A percentile compares a stretch with the other conserved stretches of the same genome.
These are phyloP conservation scores for Halichondria panicea DNA, from an alignment of 37 sponge, comb jelly and placozoan genomes.

Conservation along the genomic window DNA sequence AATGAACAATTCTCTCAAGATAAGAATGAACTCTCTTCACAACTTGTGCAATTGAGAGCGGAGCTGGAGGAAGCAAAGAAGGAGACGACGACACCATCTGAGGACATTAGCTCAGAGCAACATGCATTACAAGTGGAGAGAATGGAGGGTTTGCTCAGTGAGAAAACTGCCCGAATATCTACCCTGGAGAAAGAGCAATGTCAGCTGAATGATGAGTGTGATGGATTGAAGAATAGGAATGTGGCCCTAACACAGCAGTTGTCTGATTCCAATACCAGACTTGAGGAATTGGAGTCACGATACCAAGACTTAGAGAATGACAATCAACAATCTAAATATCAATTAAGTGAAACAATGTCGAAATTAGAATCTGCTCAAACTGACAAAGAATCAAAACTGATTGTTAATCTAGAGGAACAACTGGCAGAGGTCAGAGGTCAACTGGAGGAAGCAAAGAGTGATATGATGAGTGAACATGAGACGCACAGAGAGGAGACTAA, in stretches of 20 bases:
- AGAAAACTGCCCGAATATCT: background rate
- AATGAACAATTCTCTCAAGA: background rate
- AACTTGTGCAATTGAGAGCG: background rate
- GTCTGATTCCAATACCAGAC: background rate
- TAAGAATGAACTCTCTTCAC: background rate
- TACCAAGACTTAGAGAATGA: background rate
- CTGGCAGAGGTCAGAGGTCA: conserved; percentile 5
- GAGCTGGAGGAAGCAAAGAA: background rate
- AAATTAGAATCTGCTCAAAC: background rate
- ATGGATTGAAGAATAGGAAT: background rate
- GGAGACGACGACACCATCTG: background rate
- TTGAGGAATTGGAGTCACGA: background rate
- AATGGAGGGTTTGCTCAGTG: background rate
- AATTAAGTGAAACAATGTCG: no score
- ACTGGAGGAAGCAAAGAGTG: background rate
- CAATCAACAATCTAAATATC: background rate
- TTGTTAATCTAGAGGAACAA: background rate
- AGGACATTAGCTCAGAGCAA: background rate
- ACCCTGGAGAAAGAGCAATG: conserved; percentile 4
- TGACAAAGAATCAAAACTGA: background rate
- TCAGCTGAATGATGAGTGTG: background rate
- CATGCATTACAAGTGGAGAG: no score
- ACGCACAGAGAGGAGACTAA: conserved; percentile 52
- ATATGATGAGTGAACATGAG: background rate
- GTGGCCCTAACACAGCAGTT: background rate